A percentile compares a stretch with the other conserved stretches of the same genome.
Conservation (phyloP, 2,888 invertebrate species). For the Leptinotarsa juncta region DNA sequence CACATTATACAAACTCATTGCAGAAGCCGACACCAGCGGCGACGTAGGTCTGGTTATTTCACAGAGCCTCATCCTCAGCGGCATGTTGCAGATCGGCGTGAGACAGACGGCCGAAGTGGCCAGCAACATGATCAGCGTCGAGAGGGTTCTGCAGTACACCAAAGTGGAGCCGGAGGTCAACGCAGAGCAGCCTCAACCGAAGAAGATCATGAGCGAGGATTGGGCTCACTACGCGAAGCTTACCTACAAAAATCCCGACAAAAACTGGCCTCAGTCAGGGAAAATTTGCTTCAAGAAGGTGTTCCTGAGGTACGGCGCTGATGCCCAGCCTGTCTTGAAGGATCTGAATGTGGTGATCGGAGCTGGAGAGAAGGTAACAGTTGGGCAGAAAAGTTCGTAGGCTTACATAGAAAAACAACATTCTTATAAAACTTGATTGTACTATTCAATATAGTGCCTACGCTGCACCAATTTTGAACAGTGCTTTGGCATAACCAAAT, state of each 20-base stretch:
- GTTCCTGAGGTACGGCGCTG: conserved; percentile 72
- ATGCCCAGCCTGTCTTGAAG: conserved; percentile 75
- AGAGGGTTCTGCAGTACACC: conserved; percentile 83
- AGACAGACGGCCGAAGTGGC: conserved; percentile 82
- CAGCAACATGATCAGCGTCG: conserved; percentile 83
- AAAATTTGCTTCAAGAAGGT: conserved; percentile 72
- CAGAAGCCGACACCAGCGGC: conserved; percentile 71
- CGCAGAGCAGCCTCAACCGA: conserved; percentile 25
- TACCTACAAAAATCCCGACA: conserved; percentile 65
- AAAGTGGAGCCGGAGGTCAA: conserved; percentile 76
- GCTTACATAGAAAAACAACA: too few species aligned
- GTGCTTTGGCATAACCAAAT: too few species aligned
- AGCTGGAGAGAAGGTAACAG: conserved; percentile 73
- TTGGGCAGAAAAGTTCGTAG: too few species aligned
- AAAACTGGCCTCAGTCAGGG: conserved; percentile 74
- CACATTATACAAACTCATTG: conserved; percentile 14
- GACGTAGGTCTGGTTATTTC: conserved; percentile 79
- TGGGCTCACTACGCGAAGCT: conserved; percentile 32
- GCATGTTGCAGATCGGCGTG: conserved; percentile 84
- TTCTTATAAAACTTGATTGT: too few species aligned
- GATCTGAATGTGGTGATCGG: conserved; percentile 73
- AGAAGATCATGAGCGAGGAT: conserved; percentile 27
- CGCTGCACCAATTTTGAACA: too few species aligned
- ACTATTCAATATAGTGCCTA: too few species aligned
- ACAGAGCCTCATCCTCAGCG: conserved; percentile 78